Evolutionary conservation across 2,113 vertebrate species (phyloP).

Genomic region (Oryzias celebensis): DNA sequence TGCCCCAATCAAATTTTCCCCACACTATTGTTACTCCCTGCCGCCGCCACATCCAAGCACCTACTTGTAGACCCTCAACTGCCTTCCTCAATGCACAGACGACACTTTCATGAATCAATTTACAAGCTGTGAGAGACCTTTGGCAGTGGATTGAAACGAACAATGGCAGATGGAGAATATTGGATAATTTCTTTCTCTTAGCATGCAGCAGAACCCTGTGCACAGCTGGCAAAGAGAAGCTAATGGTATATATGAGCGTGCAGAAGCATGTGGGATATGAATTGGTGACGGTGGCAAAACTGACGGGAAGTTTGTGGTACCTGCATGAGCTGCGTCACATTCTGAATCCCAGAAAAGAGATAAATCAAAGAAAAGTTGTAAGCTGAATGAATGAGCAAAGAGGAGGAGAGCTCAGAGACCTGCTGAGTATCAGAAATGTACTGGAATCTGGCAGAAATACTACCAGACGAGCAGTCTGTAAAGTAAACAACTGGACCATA

Average conservation of each 20-base stretch:
- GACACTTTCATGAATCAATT: conserved; percentile 69
- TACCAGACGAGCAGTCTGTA: too few species aligned
- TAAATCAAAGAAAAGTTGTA: conserved; percentile 1
- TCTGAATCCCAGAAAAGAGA: conserved; percentile 33
- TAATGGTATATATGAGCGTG: conserved; percentile 34
- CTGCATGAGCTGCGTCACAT: neutral
- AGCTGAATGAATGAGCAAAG: conserved; percentile 1
- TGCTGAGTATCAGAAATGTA: neutral
- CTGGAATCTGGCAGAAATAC: too few species aligned
- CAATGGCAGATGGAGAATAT: conserved; percentile 60
- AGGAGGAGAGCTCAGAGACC: neutral
- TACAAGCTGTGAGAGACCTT: conserved; percentile 53
- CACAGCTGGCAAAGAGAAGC: conserved; percentile 50
- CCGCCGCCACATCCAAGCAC: neutral
- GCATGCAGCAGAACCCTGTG: conserved; percentile 14
- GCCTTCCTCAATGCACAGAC: conserved; percentile 21
- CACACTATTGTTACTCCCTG: conserved; percentile 27
- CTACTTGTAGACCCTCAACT: conserved; percentile 15
- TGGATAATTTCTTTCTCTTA: conserved; percentile 49
- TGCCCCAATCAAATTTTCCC: conserved; percentile 65
- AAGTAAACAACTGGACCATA: too few species aligned
- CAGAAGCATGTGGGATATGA: conserved; percentile 5
- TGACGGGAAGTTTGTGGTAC: neutral
- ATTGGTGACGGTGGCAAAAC: conserved; percentile 11
- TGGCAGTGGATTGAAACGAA: conserved; percentile 52